Conservation (phyloP, 2,797 vertebrate species). For the Holocentrus rufus region DNA sequence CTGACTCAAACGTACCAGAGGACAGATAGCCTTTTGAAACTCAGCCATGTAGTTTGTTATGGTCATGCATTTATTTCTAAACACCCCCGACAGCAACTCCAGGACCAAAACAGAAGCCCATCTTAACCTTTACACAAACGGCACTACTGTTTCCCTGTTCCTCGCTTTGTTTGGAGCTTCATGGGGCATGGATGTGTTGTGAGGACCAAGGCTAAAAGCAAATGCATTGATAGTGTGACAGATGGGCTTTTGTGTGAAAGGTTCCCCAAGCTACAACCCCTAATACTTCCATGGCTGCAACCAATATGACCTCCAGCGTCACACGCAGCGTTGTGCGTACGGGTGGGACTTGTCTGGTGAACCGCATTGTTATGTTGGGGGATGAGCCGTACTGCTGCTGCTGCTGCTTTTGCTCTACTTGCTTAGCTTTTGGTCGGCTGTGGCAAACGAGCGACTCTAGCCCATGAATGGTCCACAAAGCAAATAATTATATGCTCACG, state of each 20-base stretch:
- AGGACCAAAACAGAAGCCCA: background rate
- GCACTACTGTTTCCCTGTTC: background rate
- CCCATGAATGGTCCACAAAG: conserved; percentile 66
- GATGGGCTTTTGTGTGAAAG: conserved; percentile 77
- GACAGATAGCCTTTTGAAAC: conserved; percentile 10
- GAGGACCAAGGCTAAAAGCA: conserved; percentile 37
- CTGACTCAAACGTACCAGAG: conserved; percentile 31
- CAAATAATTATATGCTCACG: conserved; percentile 32
- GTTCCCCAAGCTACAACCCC: conserved; percentile 1
- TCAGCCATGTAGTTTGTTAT: background rate
- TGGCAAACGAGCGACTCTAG: conserved; percentile 62
- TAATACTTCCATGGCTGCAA: background rate
- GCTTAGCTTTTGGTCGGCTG: conserved; percentile 69
- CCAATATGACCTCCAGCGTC: conserved; percentile 77
- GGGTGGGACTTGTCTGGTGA: conserved; percentile 81
- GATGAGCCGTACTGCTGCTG: conserved; percentile 68
- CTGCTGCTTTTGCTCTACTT: conserved; percentile 48
- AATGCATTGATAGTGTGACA: conserved; percentile 68
- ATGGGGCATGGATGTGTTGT: conserved; percentile 2
- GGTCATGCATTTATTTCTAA: background rate
- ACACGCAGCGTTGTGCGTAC: conserved; percentile 72
- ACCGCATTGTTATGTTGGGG: conserved; percentile 82
- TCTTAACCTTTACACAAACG: background rate
- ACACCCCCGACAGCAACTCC: background rate
- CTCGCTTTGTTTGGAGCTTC: conserved; percentile 60